phyloP scores from a whole-genome alignment of 2,113 vertebrate genomes.

The Neolamprologus ventralis region DNA sequence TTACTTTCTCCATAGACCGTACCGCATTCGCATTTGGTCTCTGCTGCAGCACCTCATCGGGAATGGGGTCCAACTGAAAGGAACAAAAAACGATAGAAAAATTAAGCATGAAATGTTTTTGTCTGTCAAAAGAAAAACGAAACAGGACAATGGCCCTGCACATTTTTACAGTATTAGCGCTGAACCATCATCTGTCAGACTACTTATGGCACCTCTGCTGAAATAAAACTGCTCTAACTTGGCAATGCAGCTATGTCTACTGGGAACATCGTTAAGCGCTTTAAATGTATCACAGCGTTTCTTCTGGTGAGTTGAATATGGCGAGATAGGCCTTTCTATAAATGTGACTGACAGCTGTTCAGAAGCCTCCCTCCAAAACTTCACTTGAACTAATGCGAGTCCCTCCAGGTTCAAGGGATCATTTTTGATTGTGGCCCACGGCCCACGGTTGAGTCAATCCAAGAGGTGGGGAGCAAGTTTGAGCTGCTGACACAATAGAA shows the following conservation, averaged over 20 bases:
- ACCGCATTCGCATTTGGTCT: constrained; percentile 85
- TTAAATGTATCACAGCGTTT: neutral
- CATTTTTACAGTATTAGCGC: neutral
- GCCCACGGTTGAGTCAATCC: constrained; percentile 24
- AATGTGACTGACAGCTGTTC: constrained; percentile 24
- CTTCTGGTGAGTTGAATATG: neutral
- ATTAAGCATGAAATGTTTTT: neutral
- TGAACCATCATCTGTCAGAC: neutral
- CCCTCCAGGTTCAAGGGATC: constrained; percentile 20
- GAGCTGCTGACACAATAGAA: constrained; percentile 46
- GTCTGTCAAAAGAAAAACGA: neutral
- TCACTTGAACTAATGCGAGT: neutral
- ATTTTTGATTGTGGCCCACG: constrained; percentile 21
- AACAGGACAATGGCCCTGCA: neutral
- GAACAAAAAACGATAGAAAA: neutral
- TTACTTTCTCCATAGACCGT: constrained; percentile 91
- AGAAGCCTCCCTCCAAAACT: neutral
- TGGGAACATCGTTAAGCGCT: neutral
- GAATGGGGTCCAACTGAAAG: constrained; percentile 77
- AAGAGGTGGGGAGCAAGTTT: constrained; percentile 12
- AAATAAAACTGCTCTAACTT: neutral
- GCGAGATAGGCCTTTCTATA: neutral
- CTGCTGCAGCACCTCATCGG: constrained; percentile 86
- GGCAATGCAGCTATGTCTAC: neutral
- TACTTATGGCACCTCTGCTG: neutral